Conservation (phyloP, 1,140 invertebrate genomes). For the Drosophila ironensis region DNA sequence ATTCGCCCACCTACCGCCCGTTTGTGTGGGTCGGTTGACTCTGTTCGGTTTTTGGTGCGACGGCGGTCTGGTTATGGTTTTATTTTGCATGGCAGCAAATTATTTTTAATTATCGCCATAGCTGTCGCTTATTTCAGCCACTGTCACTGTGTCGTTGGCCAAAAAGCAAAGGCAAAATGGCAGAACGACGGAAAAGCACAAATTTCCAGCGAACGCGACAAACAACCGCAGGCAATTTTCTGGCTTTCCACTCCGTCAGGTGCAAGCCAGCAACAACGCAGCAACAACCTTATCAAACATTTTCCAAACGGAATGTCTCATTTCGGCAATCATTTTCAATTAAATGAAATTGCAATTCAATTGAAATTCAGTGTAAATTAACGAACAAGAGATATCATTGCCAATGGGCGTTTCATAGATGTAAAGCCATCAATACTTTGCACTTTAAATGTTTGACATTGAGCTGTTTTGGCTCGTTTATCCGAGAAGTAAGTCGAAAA, state of each 20-base stretch:
- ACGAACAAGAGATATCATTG: no score
- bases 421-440: neutral
- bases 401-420: no score
- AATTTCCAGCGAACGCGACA: conserved; percentile 3
- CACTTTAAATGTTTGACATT: neutral
- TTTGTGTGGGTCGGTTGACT: no score
- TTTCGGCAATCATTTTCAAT: conserved; percentile 8
- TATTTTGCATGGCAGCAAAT: conserved; percentile 52
- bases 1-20: no score
- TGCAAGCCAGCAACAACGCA: neutral
- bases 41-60: conserved; percentile 26
- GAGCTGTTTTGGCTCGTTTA: no score
- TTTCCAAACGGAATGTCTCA: conserved; percentile 11
- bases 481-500: neutral
- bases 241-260: conserved; percentile 2
- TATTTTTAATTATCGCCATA: conserved; percentile 73
- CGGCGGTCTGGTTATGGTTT: conserved; percentile 26
- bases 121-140: conserved; percentile 53
- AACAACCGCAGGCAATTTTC: conserved; percentile 42
- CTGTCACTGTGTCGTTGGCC: conserved; percentile 40
- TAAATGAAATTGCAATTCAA: no score
- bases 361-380: no score
- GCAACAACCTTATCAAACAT: conserved; percentile 17
- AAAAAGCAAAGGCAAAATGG: conserved; percentile 1
- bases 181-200: neutral